Base-by-base conservation (phyloP, 2,888 invertebrate species). In the Sminthurides aquaticus region DNA sequence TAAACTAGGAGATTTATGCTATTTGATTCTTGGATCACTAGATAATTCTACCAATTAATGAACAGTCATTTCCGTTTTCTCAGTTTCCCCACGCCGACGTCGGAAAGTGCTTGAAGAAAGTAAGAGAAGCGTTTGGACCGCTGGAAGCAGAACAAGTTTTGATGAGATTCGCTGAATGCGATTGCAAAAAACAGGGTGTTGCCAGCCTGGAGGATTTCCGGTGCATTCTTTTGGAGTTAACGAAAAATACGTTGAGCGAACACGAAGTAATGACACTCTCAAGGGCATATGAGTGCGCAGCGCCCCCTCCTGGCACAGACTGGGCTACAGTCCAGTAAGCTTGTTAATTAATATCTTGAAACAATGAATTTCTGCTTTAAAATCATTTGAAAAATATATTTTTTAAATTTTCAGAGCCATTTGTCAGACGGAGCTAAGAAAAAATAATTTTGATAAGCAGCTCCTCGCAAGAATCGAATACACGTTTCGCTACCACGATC, bases 221-320 rank as follows among this genome's bases (percentile, higher is more conserved):
- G 8, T 48, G 68, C 43, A 24, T 73, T 18, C 52, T 71, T 3
- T 49, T 73, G 25, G 69, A 73, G 62, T 68, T 73, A 27, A 65
- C 71, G 3, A 73, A 73, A 64, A 71, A 70, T 58, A 70, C 60
- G 1, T 24, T 90, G 78, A 86, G 85, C 0, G 89, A 90, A 75
- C 91, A 91, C 69, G 91, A 91, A 79, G 87, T 89, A 77, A 80
- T 90, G 2, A 88, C 90, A 0, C 79, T 91, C 11, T 85, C 87
- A 18, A 83, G 91, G 70, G 81, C 84, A 71, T 91, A 88, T 78
- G 85, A 87, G 0, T 85, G 86, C 1, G 84, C 84, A 43, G 65
- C 68, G 20, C 60, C 64, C 24, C 67, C 67, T 2, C 69, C 71
- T 1, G 73, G 71, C 56, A 67, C 71, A 26, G 71, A 73, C 62